Percentiles rank a stretch among this genome's conserved stretches.
Conservation (phyloP, 1,140 invertebrate species). For the Pseudomyrmex cubaensis region DNA sequence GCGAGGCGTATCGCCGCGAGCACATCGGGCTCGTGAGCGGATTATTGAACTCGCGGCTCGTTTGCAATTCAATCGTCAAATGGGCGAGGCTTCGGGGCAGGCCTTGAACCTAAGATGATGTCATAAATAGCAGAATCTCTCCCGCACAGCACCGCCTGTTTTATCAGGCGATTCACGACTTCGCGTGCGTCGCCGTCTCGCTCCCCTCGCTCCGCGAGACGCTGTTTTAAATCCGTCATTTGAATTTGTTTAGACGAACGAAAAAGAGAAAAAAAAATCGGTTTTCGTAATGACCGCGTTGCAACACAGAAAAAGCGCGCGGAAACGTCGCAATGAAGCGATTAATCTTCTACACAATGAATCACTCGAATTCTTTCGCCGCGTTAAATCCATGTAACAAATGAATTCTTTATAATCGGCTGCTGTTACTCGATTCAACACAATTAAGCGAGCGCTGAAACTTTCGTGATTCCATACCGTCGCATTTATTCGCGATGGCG, state of each 20-base stretch:
- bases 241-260: background rate
- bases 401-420: conserved; percentile 16
- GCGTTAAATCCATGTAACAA: background rate
- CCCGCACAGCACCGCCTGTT: background rate
- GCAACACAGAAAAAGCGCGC: too few relatives aligned
- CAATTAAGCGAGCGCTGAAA: conserved; percentile 35
- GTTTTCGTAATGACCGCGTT: background rate
- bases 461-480: conserved; percentile 13
- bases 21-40: conserved; percentile 14
- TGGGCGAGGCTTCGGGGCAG: conserved; percentile 2
- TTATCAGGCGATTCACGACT: background rate
- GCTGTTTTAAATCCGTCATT: conserved; percentile 20
- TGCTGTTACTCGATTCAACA: conserved; percentile 2
- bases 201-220: too few relatives aligned
- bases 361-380: background rate
- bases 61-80: conserved; percentile 59
- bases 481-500: background rate
- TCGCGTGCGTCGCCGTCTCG: conserved; percentile 1
- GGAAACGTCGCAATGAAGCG: too few relatives aligned
- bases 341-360: background rate
- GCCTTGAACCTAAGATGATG: conserved; percentile 61
- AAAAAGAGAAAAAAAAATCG: background rate
- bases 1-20: conserved; percentile 11
- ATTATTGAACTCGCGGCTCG: conserved; percentile 49
- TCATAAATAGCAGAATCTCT: conserved; percentile 48